Conservation (phyloP, 2,888 invertebrate genomes). For the Hemicrepidius hirtus region DNA sequence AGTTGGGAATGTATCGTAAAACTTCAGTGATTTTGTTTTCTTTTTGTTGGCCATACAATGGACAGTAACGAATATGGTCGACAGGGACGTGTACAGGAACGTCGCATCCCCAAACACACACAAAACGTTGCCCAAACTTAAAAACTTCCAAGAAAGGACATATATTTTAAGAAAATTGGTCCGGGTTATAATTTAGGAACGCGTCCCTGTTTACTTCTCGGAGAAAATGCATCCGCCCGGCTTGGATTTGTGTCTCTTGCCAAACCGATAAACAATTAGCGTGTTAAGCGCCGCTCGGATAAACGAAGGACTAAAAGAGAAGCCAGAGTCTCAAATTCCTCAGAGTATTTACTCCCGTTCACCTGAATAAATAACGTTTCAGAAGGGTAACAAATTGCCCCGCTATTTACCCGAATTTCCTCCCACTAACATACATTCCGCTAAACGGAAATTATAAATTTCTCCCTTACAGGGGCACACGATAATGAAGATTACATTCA, state of each 20-base stretch:
- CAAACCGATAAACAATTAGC: constrained; percentile 32
- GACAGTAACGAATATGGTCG: constrained; percentile 57
- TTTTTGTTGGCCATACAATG: constrained; percentile 51
- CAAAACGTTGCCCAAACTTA: constrained; percentile 39
- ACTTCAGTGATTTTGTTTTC: constrained; percentile 47
- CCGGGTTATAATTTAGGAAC: not conserved
- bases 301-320: constrained; percentile 10
- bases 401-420: constrained; percentile 64
- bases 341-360: constrained; percentile 31
- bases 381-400: constrained; percentile 61
- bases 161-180: constrained; percentile 56
- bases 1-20: constrained; percentile 49
- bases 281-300: constrained; percentile 8
- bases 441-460: constrained; percentile 66
- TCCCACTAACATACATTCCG: constrained; percentile 60
- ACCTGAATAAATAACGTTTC: constrained; percentile 41
- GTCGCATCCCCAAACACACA: constrained; percentile 47
- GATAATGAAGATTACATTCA: constrained; percentile 43
- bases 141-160: constrained; percentile 53
- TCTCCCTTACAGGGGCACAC: constrained; percentile 48
- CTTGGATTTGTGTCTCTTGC: constrained; percentile 22
- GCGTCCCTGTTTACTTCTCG: not conserved
- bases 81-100: constrained; percentile 45
- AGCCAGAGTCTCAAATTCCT: constrained; percentile 21
- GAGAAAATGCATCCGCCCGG: constrained; percentile 13